Evolutionary conservation across 2,888 invertebrate genomes (phyloP).

Genomic region (Alitta virens): DNA sequence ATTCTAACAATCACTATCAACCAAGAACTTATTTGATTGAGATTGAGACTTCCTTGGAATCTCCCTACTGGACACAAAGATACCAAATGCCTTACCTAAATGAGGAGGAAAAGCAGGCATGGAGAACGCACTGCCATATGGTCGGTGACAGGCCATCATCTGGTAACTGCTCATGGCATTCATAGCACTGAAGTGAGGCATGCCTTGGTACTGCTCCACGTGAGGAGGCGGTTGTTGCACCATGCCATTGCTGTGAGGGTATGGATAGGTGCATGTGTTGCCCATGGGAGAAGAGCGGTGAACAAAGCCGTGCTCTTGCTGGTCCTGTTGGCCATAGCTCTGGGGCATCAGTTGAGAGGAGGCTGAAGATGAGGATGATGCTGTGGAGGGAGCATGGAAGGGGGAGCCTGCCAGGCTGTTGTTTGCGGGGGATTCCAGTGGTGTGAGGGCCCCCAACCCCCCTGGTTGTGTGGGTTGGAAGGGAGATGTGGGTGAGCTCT

Average conservation of each 20-base stretch:
- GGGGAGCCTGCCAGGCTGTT: constrained; percentile 2
- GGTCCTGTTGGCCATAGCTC: constrained; percentile 6
- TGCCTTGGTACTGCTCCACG: constrained; percentile 10
- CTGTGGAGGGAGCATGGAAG: not conserved
- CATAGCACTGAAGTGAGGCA: constrained; percentile 9
- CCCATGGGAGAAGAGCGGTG: constrained; percentile 23
- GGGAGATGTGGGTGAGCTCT: not conserved
- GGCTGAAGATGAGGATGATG: constrained; percentile 13
- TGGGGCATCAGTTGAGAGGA: constrained; percentile 4
- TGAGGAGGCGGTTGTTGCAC: constrained; percentile 2
- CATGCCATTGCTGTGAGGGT: constrained; percentile 18
- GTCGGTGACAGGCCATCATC: constrained; percentile 17
- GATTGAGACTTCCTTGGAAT: too few relatives aligned
- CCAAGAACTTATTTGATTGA: too few relatives aligned
- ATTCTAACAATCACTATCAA: too few relatives aligned
- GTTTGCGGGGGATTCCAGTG: not conserved
- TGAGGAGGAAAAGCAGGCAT: constrained; percentile 9
- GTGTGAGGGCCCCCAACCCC: not conserved
- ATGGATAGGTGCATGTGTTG: constrained; percentile 23
- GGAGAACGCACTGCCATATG: constrained; percentile 19
- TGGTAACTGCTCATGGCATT: constrained; percentile 7
- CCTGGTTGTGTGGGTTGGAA: constrained; percentile 1
- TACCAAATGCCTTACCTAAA: constrained; percentile 8
- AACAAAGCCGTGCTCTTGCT: constrained; percentile 6
- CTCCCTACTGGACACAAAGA: too few relatives aligned